Evolutionary conservation across 2,113 vertebrate genomes (phyloP), one percentile per base, ranked within the genome.

Genomic region (Anhinga rufa): DNA sequence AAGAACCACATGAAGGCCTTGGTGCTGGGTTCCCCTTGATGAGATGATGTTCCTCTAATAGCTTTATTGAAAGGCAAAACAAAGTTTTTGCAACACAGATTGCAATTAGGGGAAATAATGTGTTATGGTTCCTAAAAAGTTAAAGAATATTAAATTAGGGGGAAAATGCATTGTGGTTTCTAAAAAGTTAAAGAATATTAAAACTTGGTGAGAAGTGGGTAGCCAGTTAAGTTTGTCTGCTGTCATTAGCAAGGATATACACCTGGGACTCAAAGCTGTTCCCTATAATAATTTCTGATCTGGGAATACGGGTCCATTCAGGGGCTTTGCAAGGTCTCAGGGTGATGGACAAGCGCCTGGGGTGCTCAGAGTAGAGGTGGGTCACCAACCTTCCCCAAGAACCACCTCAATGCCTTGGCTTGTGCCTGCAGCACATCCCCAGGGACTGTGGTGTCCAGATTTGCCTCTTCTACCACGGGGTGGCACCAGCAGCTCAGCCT

Each of bases 401-500:
- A 58, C 15, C 38, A n/a, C 11, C 1, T 2, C 1, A 13, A 8
- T 60, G 28, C 49, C 40, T 82, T 46, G 66, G 72, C 31, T 54
- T 54, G 52, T 38, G 44, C 36, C n/a, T 1, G 10, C 29, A 46
- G 6, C 29, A 44, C 17, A 7, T 44, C 38, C 34, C 15, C 2
- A 12, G 44, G 48, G 18, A 9, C 14, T 3, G 9, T 15, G 32
- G 10, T 24, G 36, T 18, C 54, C 87, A 69, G 42, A 28, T 9
- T 57, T 16, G 15, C 36, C 31, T 88, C 62, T 75, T 22, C 60
- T 46, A 6, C 82, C 92, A 76, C 89, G 14, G 78, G 93, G 74
- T 95, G 93, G 93, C 92, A 94, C 84, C 84, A 92, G 69, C 60
- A 75, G 65, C 80, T 77, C 88, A 65, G 72, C 31, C 55, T 57